Conservation (phyloP, 2,113 vertebrate genomes). For the Oreocharis arfaki region DNA sequence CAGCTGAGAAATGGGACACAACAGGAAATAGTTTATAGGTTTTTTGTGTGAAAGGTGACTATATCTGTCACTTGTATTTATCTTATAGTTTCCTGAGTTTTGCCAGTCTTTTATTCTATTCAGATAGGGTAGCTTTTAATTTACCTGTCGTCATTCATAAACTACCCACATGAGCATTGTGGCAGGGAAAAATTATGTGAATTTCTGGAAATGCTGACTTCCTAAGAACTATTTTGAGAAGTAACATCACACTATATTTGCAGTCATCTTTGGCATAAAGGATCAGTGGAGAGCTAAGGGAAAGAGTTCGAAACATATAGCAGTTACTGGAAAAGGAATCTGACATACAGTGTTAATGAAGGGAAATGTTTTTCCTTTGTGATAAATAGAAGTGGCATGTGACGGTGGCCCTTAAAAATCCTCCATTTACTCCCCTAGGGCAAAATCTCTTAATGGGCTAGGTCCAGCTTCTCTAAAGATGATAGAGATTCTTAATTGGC, state of each 20-base stretch:
- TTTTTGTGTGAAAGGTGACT: constrained; percentile 71
- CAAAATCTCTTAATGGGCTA: neutral
- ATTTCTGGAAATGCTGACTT: constrained; percentile 48
- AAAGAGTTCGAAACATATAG: neutral
- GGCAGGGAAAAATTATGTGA: constrained; percentile 26
- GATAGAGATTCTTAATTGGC: neutral
- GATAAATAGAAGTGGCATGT: neutral
- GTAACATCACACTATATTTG: neutral
- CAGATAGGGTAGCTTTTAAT: constrained; percentile 60
- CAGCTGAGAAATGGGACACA: constrained; percentile 80
- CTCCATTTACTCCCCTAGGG: neutral
- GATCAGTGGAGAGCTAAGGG: neutral
- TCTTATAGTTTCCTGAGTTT: constrained; percentile 64
- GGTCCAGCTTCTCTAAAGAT: neutral
- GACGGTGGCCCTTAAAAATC: constrained; percentile 21
- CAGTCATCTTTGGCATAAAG: neutral
- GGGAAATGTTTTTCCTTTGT: neutral
- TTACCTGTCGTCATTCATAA: constrained; percentile 39
- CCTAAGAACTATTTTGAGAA: constrained; percentile 26
- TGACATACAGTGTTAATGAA: neutral
- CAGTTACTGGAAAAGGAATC: neutral
- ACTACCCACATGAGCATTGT: constrained; percentile 25
- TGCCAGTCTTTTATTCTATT: constrained; percentile 71
- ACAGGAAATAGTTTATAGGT: constrained; percentile 81
- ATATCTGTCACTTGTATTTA: constrained; percentile 84